Evolutionary conservation across 2,888 invertebrate genomes (phyloP).

Genomic region (Aspidiotus rigidus): DNA sequence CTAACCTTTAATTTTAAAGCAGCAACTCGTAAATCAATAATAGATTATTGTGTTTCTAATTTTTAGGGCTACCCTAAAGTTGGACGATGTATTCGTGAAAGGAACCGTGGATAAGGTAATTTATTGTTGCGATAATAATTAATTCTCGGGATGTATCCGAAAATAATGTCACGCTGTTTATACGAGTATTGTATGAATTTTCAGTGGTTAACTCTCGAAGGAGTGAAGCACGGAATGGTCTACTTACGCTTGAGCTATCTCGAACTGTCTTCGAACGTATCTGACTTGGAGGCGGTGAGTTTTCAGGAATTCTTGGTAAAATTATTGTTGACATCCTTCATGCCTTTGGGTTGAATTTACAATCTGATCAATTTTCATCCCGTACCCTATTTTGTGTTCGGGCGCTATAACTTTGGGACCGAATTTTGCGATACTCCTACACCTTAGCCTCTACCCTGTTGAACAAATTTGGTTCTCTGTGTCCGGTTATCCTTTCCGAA

Average conservation of each 20-base stretch:
- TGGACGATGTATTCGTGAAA: constrained; percentile 58
- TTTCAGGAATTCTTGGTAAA: too few relatives aligned
- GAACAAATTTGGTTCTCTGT: too few relatives aligned
- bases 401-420: too few relatives aligned
- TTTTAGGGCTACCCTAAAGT: constrained; percentile 63
- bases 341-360: too few relatives aligned
- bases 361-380: too few relatives aligned
- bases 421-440: too few relatives aligned
- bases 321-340: too few relatives aligned
- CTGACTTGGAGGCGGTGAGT: constrained; percentile 65
- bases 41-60: constrained; percentile 31
- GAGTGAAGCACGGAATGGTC: constrained; percentile 89
- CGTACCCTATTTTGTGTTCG: too few relatives aligned
- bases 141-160: neutral
- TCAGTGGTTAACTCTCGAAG: constrained; percentile 90
- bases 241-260: constrained; percentile 87
- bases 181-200: constrained; percentile 14
- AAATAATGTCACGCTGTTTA: neutral
- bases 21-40: too few relatives aligned
- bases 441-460: too few relatives aligned
- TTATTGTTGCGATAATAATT: neutral
- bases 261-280: constrained; percentile 54
- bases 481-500: too few relatives aligned
- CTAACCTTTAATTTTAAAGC: too few relatives aligned
- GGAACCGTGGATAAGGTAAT: constrained; percentile 62